These are phyloP conservation scores for Dendroctonus ponderosae DNA, from an alignment of 1,140 invertebrate species.

Conservation along the genomic window DNA sequence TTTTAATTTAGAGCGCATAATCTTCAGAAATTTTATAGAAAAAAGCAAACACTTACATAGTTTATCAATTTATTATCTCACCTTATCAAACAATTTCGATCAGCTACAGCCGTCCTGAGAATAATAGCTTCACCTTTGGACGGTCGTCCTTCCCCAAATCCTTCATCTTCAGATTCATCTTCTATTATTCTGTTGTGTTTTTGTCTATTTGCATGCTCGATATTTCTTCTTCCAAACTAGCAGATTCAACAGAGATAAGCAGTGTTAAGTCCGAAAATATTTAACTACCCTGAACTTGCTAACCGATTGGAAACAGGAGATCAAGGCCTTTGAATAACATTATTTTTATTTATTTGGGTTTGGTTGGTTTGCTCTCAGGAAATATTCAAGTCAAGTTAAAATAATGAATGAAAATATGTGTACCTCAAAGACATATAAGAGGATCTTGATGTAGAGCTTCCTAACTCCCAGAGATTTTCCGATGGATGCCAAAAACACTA, in stretches of 20 bases:
- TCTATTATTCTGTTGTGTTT: conserved; percentile 8
- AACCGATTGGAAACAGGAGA: too few relatives aligned
- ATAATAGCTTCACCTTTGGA: conserved; percentile 8
- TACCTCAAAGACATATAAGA: conserved; percentile 54
- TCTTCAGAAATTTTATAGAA: neutral
- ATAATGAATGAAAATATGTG: conserved; percentile 9
- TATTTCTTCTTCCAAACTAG: conserved; percentile 14
- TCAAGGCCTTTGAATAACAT: too few relatives aligned
- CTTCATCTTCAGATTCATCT: conserved; percentile 12
- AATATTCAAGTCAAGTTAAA: too few relatives aligned
- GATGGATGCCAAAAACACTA: conserved; percentile 76
- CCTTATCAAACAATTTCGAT: conserved; percentile 5
- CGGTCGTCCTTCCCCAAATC: conserved; percentile 6
- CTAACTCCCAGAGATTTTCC: conserved; percentile 83
- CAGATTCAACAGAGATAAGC: too few relatives aligned
- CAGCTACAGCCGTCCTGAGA: neutral
- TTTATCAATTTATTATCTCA: neutral
- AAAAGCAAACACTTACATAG: too few relatives aligned
- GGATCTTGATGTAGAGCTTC: conserved; percentile 76
- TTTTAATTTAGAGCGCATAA: too few relatives aligned
- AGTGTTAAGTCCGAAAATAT: too few relatives aligned
- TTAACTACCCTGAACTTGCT: too few relatives aligned
- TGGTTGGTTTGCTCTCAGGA: neutral
- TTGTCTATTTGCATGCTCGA: conserved; percentile 7
- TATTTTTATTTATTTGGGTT: neutral